Base-by-base conservation (phyloP, 2,113 vertebrate genomes). In the Ochotona princeps region DNA sequence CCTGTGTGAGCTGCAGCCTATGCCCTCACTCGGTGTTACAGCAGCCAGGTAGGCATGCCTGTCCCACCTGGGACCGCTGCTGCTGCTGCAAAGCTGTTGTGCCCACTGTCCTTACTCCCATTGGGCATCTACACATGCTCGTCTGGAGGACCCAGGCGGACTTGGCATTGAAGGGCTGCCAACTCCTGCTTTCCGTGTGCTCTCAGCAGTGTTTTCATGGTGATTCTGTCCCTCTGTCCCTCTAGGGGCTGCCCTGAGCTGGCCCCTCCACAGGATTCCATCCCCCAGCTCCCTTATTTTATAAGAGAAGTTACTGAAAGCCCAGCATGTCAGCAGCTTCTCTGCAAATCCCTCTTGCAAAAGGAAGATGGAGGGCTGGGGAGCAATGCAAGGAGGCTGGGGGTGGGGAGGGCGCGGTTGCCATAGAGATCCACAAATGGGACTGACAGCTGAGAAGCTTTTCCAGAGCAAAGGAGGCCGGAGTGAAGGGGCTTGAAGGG, bases 391-490 rank as follows among this genome's bases (percentile, higher is more conserved):
- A 2, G 0, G 1, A 28, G 25, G 32, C 54, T 54, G 83, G 72
- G 65, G 44, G 60, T 81, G 72, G 65, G 44, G 74, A 97, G 92
- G 96, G 96, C 95, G 89, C 57, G 84, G 98, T 98, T 98, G 97
- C 97, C 97, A 97, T 97, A 98, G 98, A 97, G 97, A 98, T 97
- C 76, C 4, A 94, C 96, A 94, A 92, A 95, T 96, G 93, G 82
- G 97, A 95, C 92, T 97, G 97, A 96, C 72, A 96, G 97, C 86
- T 92, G 96, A 96, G 95, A 97, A 96, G 95, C 26, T 1, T 84
- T 96, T 66, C 83, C 35, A 60, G 96, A 96, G 60, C 91, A 91
- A 93, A 92, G 93, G 96, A 92, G 7, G 23, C 73, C 88, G 85
- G 86, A 90, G 73, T 0, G 5, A 96, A 72, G 30, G 5, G 94